Evolutionary conservation across 2,797 vertebrate species (phyloP), one percentile per base, ranked within the genome.

Genomic region (Leucoraja ocellata): DNA sequence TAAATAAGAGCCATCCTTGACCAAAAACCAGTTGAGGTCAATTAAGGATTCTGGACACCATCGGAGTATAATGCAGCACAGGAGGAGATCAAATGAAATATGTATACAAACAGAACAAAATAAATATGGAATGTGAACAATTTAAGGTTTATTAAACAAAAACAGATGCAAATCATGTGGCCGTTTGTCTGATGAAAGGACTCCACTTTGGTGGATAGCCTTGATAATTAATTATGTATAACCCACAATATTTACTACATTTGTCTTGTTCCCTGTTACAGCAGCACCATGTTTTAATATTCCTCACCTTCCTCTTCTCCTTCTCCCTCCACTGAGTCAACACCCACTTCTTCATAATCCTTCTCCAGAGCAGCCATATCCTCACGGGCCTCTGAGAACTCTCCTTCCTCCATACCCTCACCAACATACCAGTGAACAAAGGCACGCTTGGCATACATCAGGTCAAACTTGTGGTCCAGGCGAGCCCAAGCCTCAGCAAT

Each of bases 351-450:
- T 93, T 98, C 97, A 0, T 98, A 98, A 97, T 98, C 98, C 93
- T 98, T 98, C 96, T 98, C 98, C 92, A 98, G 96, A 94, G 98
- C 98, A 23, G 98, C 98, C 98, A 98, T 98, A 94, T 98, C 98
- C 94, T 98, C 97, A 91, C 97, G 96, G 32, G 98, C 98, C 95
- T 98, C 98, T 0, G 98, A 98, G 96, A 98, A 98, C 95, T 98
- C 97, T 0, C 97, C 97, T 94, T 98, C 98, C 97, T 98, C 98
- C 98, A 98, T 98, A 80, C 98, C 98, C 96, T 98, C 98, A 94
- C 98, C 97, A 94, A 98, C 98, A 81, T 98, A 98, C 97, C 98
- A 98, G 96, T 98, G 97, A 91, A 98, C 98, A 93, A 98, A 98
- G 93, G 98, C 98, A 94, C 98, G 95, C 96, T 98, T 98, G 58